Conservation (phyloP, 2,797 vertebrate species). For the Eulemur coronatus region DNA sequence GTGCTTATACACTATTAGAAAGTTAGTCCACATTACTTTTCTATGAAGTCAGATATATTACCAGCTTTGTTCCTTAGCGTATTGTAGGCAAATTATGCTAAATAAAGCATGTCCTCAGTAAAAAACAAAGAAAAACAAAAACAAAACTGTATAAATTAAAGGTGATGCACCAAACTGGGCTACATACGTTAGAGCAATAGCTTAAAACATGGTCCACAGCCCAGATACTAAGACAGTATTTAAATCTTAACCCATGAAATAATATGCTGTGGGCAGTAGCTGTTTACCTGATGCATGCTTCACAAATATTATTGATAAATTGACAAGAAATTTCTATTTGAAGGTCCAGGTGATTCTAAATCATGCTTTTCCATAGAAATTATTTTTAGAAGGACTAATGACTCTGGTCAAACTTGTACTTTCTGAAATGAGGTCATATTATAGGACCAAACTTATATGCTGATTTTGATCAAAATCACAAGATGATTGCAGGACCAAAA, state of each 20-base stretch:
- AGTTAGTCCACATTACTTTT: not conserved
- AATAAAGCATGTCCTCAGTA: not conserved
- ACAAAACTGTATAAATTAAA: not conserved
- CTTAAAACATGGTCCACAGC: not conserved
- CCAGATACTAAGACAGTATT: not conserved
- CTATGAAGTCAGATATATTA: not conserved
- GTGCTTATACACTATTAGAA: not conserved
- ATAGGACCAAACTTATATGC: not conserved
- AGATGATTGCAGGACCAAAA: not conserved
- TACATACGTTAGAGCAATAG: not conserved
- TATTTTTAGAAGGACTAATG: not conserved
- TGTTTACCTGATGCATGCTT: not conserved
- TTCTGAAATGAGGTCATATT: not conserved
- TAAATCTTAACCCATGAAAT: not conserved
- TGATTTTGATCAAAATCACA: conserved; percentile 36
- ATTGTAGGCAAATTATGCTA: not conserved
- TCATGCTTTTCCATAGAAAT: not conserved
- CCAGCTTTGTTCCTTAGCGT: not conserved
- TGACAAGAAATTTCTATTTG: not conserved
- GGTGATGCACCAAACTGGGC: not conserved
- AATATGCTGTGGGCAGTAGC: not conserved
- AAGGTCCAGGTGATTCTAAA: not conserved
- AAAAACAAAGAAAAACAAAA: not conserved
- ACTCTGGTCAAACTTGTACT: not conserved
- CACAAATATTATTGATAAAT: not conserved